These are phyloP conservation scores for Cephus cinctus DNA, from an alignment of 1,140 invertebrate species.

Conservation along the genomic window DNA sequence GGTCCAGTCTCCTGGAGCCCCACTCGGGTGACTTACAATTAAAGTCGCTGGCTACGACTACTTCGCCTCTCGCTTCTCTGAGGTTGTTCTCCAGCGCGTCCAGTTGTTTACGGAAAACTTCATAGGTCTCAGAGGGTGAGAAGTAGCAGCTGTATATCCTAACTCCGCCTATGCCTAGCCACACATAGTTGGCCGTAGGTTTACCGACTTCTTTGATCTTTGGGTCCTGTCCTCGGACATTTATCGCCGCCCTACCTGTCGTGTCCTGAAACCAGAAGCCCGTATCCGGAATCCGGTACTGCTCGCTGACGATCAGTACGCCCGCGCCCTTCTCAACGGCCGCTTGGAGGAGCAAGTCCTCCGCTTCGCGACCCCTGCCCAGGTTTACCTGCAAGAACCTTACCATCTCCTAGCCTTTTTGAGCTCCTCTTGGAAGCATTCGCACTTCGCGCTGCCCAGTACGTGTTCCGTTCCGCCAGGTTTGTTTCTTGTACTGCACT, in stretches of 20 bases:
- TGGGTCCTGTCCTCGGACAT: neutral
- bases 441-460: constrained; percentile 7
- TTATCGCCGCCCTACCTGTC: constrained; percentile 14
- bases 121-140: constrained; percentile 8
- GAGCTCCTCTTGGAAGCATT: neutral
- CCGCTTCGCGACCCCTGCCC: constrained; percentile 5
- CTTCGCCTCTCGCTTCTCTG: constrained; percentile 1
- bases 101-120: neutral
- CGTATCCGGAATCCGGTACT: constrained; percentile 1
- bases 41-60: constrained; percentile 28
- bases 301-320: constrained; percentile 14
- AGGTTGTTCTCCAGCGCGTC: constrained; percentile 3
- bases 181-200: neutral
- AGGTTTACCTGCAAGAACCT: constrained; percentile 11
- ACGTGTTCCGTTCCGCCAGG: neutral
- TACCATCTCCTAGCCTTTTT: constrained; percentile 1
- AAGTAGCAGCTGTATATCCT: constrained; percentile 18
- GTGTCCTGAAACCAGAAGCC: constrained; percentile 7
- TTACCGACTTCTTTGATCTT: neutral
- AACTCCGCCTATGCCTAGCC: neutral
- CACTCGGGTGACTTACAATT: constrained; percentile 26
- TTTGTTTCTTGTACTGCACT: constrained; percentile 1
- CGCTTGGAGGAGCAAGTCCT: constrained; percentile 12
- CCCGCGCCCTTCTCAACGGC: constrained; percentile 7
- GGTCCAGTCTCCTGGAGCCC: constrained; percentile 19